Base-by-base conservation (phyloP, 2,797 vertebrate genomes). In the Allobates femoralis region DNA sequence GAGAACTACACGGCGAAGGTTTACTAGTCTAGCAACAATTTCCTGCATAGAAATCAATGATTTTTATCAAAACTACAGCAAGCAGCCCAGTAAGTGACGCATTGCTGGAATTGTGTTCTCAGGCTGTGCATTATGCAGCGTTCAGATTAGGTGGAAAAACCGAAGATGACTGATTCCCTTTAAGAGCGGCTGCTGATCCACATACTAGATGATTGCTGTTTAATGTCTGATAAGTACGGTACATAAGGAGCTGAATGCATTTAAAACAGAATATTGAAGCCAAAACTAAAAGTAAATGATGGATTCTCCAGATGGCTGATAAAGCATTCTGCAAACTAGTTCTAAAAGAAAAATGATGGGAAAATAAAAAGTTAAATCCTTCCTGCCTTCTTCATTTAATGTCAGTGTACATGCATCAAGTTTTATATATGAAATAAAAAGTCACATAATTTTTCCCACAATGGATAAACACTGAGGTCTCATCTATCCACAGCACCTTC, bases 271-370 rank as follows among this genome's bases (percentile, higher is more conserved):
- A 55, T 26, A 62, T 73, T 74, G 64, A 3, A 58, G 81, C 55
- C 75, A 87, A 71, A 62, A 64, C n/a, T 79, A 16, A 51, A 30
- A 74, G 73, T 79, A 23, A 83, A 73, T 58, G 81, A 84, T 84
- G 60, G 55, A 87, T 87, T 69, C 30, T 73, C 55, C 81, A 84
- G 86, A 87, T 87, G 81, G 64, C 64, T 53, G 51, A 55, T 73
- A 84, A 67, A 84, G 32, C 66, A 73, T 74, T 83, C 69, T 73
- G 30, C 53, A 37, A 62, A 81, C 79, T 71, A 55, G 79, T 83
- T 79, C 71, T 79, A 64, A 73, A 83, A 79, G 81, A 84, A 79
- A 87, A 66, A 87, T 83, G 46, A 67, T 37, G 32, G 50, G 79
- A 69, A 83, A 46, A 87, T 60, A 62, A 87, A 75, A 51, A 79